Evolutionary conservation across 2,113 vertebrate species (phyloP).

Genomic region (Pluvialis apricaria): DNA sequence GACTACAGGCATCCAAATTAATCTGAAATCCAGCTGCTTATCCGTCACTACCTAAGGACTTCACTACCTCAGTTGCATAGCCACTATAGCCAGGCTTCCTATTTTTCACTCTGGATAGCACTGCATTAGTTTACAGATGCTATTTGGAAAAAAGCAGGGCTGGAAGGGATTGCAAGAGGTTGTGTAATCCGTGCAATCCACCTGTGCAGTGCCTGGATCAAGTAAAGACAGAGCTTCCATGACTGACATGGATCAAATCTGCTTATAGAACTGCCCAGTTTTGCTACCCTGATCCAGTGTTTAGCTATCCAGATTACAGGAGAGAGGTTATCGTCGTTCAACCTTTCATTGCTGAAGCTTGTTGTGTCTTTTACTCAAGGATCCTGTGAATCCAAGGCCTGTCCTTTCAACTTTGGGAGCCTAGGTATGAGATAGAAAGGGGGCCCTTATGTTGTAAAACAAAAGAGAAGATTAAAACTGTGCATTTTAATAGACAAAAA

Average conservation of each 20-base stretch:
- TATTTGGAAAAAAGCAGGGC: neutral
- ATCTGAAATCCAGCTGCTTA: neutral
- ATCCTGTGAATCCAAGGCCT: neutral
- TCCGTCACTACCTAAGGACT: neutral
- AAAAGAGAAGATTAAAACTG: neutral
- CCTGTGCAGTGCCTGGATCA: neutral
- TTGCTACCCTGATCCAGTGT: neutral
- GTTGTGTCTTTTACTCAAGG: neutral
- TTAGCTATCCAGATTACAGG: neutral
- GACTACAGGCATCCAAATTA: neutral
- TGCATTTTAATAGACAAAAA: neutral
- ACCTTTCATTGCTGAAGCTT: neutral
- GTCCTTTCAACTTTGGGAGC: neutral
- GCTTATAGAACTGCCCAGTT: neutral
- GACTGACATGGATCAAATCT: neutral
- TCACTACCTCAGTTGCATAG: neutral
- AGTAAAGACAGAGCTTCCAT: neutral
- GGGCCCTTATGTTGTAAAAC: neutral
- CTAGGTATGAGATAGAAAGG: neutral
- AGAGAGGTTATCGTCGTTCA: neutral
- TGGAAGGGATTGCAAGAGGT: neutral
- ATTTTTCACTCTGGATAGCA: neutral
- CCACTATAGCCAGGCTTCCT: neutral
- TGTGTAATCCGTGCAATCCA: neutral
- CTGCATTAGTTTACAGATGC: neutral